These are phyloP conservation scores for Gallinago jamesoni DNA, from an alignment of 2,113 vertebrate genomes.

Conservation along the genomic window DNA sequence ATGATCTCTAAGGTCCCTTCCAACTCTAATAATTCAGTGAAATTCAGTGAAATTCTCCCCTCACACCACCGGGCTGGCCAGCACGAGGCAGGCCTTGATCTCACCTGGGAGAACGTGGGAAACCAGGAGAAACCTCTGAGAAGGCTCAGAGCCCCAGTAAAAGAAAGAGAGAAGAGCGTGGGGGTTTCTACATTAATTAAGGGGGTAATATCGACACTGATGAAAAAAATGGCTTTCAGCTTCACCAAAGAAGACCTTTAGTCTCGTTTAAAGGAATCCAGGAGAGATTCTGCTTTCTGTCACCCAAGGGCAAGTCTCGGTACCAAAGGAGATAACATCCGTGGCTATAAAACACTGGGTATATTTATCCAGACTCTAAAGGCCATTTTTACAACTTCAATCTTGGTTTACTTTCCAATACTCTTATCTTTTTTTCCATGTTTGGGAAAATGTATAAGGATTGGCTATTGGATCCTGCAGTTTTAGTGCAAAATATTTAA, in stretches of 20 bases:
- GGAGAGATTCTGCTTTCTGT: slow-evolving; percentile 37
- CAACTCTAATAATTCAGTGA: too few species aligned
- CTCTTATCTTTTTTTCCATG: background rate
- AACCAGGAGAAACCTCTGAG: background rate
- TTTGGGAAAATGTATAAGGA: background rate
- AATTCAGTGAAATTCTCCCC: background rate
- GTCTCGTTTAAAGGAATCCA: slow-evolving; percentile 42
- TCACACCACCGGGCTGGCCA: accelerated
- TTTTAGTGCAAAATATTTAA: slow-evolving; percentile 55
- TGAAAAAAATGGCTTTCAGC: background rate
- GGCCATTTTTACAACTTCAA: slow-evolving; percentile 7
- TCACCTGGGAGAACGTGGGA: background rate
- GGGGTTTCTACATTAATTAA: background rate
- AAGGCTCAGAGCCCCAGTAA: background rate
- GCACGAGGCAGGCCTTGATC: background rate
- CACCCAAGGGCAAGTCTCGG: slow-evolving; percentile 30
- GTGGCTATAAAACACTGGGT: background rate
- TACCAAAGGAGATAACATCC: slow-evolving; percentile 33
- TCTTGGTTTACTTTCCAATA: slow-evolving; percentile 1
- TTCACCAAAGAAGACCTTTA: background rate
- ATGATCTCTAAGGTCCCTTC: too few species aligned
- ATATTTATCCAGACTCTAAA: slow-evolving; percentile 5
- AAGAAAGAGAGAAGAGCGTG: background rate
- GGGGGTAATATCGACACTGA: background rate
- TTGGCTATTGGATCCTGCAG: background rate